A percentile compares a stretch with the other conserved stretches of the same genome.
phyloP scores from a whole-genome alignment of 2,797 vertebrate genomes.

The Danio choprae region DNA sequence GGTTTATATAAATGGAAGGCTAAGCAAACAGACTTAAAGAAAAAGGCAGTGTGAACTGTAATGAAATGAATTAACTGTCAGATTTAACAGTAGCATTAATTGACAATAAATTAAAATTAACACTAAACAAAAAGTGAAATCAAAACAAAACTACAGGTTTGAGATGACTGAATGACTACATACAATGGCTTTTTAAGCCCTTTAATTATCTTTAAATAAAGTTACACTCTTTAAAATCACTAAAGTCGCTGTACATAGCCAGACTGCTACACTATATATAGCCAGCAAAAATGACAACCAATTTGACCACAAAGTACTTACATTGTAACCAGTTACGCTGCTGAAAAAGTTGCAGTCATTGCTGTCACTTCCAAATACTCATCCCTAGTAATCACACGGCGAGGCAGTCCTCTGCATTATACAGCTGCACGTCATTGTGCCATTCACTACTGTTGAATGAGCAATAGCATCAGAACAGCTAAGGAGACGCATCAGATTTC shows the following conservation, averaged over 20 bases:
- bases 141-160: not conserved
- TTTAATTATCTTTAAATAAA: not conserved
- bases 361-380: not conserved
- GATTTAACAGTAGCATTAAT: too few relatives aligned
- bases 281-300: not conserved
- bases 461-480: constrained; percentile 8
- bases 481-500: constrained; percentile 14
- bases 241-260: too few relatives aligned
- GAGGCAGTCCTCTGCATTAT: constrained; percentile 25
- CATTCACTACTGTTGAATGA: constrained; percentile 24
- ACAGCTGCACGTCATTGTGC: constrained; percentile 11
- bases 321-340: not conserved
- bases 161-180: not conserved
- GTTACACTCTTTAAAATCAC: not conserved
- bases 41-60: too few relatives aligned
- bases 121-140: too few relatives aligned
- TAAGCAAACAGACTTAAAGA: too few relatives aligned
- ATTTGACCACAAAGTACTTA: not conserved
- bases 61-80: too few relatives aligned
- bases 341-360: not conserved
- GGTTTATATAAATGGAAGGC: too few relatives aligned
- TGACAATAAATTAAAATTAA: too few relatives aligned
- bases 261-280: too few relatives aligned
- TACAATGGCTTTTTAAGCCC: not conserved
- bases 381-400: constrained; percentile 11